Conservation (phyloP, 2,113 vertebrate species). For the Ophiodon elongatus region DNA sequence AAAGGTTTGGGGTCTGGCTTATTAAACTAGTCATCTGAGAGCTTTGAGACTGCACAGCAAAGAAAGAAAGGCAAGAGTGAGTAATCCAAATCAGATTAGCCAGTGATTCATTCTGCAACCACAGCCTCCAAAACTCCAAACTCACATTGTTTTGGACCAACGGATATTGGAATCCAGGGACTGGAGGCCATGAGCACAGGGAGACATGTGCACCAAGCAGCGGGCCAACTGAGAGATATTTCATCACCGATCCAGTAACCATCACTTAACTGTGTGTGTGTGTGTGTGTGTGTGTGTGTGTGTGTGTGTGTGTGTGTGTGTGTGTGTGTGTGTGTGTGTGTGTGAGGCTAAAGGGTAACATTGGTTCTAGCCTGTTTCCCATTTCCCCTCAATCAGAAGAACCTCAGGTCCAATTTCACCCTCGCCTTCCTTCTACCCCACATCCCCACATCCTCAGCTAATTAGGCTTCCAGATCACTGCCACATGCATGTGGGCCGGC, state of each 20-base stretch:
- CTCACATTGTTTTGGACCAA: conserved; percentile 13
- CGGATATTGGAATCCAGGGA: conserved; percentile 45
- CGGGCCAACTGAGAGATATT: conserved; percentile 50
- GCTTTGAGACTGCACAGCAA: too few relatives aligned
- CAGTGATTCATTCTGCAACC: conserved; percentile 51
- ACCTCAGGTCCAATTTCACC: conserved; percentile 73
- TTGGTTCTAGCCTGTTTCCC: conserved; percentile 73
- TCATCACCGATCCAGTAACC: conserved; percentile 51
- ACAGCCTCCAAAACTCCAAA: conserved; percentile 49
- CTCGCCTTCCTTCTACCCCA: conserved; percentile 58
- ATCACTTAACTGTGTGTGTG: too few relatives aligned
- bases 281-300: conserved; percentile 8
- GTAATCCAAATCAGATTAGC: conserved; percentile 55
- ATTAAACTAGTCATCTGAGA: conserved; percentile 3
- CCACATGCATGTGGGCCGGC: conserved; percentile 67
- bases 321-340: conserved; percentile 37
- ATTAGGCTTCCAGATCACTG: conserved; percentile 77
- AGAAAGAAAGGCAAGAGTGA: conserved; percentile 20
- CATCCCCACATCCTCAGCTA: conserved; percentile 60
- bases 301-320: conserved; percentile 8
- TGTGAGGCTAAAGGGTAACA: conserved; percentile 56
- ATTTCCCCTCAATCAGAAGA: conserved; percentile 79
- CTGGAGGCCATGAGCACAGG: conserved; percentile 42
- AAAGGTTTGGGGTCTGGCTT: not conserved
- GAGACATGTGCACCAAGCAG: conserved; percentile 33